These are phyloP conservation scores for Sanderia malayensis DNA, from an alignment of 30 jellyfish, hydroid and myxozoan genomes.

Conservation along the genomic window DNA sequence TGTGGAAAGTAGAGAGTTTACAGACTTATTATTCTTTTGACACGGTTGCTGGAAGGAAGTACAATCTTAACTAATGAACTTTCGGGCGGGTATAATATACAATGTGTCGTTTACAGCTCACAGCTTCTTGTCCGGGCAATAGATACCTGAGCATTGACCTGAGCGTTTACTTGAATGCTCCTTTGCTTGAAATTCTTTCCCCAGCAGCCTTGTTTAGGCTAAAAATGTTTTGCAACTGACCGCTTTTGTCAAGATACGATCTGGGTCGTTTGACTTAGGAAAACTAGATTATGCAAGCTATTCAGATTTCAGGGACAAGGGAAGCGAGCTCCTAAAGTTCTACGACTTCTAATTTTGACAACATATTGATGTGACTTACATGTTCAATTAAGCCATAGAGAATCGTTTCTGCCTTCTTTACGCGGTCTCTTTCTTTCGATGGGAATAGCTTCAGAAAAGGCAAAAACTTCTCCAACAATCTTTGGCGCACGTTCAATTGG, in stretches of 20 bases:
- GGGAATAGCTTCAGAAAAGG: slow-evolving; percentile 41
- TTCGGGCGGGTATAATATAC: too few relatives aligned
- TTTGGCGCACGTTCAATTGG: slow-evolving; percentile 20
- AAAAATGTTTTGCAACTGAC: slow-evolving; percentile 29
- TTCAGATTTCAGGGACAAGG: slow-evolving; percentile 32
- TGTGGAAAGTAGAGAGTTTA: too few relatives aligned
- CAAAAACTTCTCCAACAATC: slow-evolving; percentile 11
- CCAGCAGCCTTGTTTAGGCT: slow-evolving; percentile 35
- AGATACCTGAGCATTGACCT: slow-evolving; percentile 27
- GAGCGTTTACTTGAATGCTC: slow-evolving; percentile 29
- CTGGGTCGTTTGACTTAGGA: neutral
- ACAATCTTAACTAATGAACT: too few relatives aligned
- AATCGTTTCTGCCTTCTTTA: slow-evolving; percentile 23
- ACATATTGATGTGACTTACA: slow-evolving; percentile 4
- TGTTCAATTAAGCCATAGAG: slow-evolving; percentile 18
- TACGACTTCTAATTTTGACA: neutral
- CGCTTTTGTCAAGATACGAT: neutral
- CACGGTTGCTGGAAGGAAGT: too few relatives aligned
- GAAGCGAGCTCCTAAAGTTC: slow-evolving; percentile 7
- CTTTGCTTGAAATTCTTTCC: slow-evolving; percentile 35
- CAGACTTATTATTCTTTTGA: too few relatives aligned
- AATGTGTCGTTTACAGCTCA: too few relatives aligned
- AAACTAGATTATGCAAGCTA: slow-evolving; percentile 27
- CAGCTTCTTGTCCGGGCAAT: slow-evolving; percentile 61
- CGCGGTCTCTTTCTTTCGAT: slow-evolving; percentile 37